Evolutionary conservation across 2,888 invertebrate species (phyloP), one percentile per base, ranked within the genome.

Genomic region (Cryptophagus acutangulus): DNA sequence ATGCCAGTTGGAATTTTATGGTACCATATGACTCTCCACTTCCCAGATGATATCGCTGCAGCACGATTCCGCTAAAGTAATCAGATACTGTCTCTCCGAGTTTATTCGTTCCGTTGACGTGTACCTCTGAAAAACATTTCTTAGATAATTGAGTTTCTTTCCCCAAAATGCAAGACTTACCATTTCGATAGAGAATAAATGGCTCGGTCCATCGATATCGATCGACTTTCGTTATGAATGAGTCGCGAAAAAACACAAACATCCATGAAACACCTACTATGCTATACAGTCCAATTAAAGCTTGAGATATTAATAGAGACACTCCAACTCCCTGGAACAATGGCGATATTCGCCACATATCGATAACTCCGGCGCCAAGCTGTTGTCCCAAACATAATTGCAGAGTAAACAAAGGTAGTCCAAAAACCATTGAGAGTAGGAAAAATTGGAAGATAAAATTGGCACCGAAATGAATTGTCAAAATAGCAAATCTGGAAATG

Each of bases 281-380:
- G 58, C 89, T 89, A 71, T 92, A 92, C 51, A 90, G 77, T 36
- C 91, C 90, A 52, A 89, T 79, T 34, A 88, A 73, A 3, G 84
- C 84, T 65, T 91, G 91, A 3, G 83, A 80, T 41, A 86, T 68
- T 14, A 91, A 75, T 51, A 92, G 69, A 0, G 90, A 82, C 36
- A 91, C 82, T 12, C 92, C 92, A 13, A 92, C 86, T 2, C 93
- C 92, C 72, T 87, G 85, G 65, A 92, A 91, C 54, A 92, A 80
- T 0, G 93, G 93, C 38, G 91, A 91, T 58, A 92, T 90, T 59
- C 79, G 80, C 92, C 92, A 93, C 91, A 92, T 91, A 57, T 90
- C 89, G 43, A 92, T 79, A 1, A 89, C 86, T 0, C 92, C 92
- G 0, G 88, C 80, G 33, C 83, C 81, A 43, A 92, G 71, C 55